A percentile compares a stretch with the other conserved stretches of the same genome.
phyloP scores from a whole-genome alignment of 2,797 vertebrate genomes.

The Trematomus bernacchii region DNA sequence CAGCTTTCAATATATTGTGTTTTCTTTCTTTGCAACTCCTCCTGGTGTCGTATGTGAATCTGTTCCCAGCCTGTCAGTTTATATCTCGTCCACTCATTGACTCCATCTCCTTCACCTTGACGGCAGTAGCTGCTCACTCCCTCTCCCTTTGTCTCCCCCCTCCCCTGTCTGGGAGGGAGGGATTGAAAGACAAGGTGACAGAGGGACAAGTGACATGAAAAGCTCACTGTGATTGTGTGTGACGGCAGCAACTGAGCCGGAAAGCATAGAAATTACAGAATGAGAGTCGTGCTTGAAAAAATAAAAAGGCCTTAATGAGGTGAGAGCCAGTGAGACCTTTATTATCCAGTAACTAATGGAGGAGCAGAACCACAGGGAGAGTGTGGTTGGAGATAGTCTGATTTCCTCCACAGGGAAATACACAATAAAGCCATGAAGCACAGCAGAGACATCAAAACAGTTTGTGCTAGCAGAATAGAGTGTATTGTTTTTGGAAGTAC shows the following conservation, averaged over 20 bases:
- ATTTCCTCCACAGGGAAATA: constrained; percentile 15
- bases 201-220: constrained; percentile 52
- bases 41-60: constrained; percentile 39
- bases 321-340: constrained; percentile 50
- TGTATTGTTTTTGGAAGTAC: constrained; percentile 20
- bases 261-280: constrained; percentile 43
- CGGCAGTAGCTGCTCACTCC: constrained; percentile 45
- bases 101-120: constrained; percentile 60
- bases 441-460: constrained; percentile 10
- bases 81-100: constrained; percentile 43
- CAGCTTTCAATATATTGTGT: constrained; percentile 31
- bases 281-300: constrained; percentile 37
- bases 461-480: constrained; percentile 9
- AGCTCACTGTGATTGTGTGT: constrained; percentile 21
- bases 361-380: constrained; percentile 38
- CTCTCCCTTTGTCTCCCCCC: constrained; percentile 52
- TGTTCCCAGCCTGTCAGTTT: constrained; percentile 51
- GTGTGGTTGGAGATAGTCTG: constrained; percentile 23
- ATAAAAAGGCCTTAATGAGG: constrained; percentile 43
- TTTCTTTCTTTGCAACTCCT: constrained; percentile 30
- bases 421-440: constrained; percentile 9
- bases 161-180: constrained; percentile 52
- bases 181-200: constrained; percentile 71
- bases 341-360: constrained; percentile 55
- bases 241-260: constrained; percentile 23